phyloP scores from a whole-genome alignment of 2,888 invertebrate species.

The Melanostoma mellinum region DNA sequence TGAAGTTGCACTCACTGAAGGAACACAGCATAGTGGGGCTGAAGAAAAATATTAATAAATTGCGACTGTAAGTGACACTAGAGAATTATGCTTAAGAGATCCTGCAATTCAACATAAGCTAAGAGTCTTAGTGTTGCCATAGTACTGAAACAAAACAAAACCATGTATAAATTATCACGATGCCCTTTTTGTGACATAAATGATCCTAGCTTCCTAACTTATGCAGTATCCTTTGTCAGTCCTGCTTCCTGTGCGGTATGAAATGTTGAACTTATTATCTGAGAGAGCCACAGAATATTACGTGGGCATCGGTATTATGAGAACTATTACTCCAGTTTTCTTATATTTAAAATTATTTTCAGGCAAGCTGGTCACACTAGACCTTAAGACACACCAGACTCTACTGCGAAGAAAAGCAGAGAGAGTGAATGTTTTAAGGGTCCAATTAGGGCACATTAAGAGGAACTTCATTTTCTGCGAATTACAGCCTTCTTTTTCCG shows the following conservation, averaged over 20 bases:
- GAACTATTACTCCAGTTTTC: too few species aligned
- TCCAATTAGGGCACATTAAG: conserved; percentile 64
- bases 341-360: background rate
- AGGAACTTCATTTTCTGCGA: conserved; percentile 55
- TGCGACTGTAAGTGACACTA: conserved; percentile 71
- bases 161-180: too few species aligned
- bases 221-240: too few species aligned
- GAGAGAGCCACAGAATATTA: too few species aligned
- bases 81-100: conserved; percentile 60
- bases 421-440: conserved; percentile 41
- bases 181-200: too few species aligned
- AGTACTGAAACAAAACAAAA: background rate
- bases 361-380: conserved; percentile 11
- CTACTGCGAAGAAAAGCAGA: background rate
- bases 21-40: conserved; percentile 26
- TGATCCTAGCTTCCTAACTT: too few species aligned
- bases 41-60: conserved; percentile 65
- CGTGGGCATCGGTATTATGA: too few species aligned
- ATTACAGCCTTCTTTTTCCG: conserved; percentile 43
- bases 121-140: conserved; percentile 1
- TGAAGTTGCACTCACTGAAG: conserved; percentile 8
- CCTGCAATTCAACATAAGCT: conserved; percentile 45
- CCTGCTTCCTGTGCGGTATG: too few species aligned
- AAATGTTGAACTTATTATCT: too few species aligned
- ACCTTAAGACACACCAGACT: background rate